Conservation (phyloP, 2,113 vertebrate species). For the Antigone vipio region DNA sequence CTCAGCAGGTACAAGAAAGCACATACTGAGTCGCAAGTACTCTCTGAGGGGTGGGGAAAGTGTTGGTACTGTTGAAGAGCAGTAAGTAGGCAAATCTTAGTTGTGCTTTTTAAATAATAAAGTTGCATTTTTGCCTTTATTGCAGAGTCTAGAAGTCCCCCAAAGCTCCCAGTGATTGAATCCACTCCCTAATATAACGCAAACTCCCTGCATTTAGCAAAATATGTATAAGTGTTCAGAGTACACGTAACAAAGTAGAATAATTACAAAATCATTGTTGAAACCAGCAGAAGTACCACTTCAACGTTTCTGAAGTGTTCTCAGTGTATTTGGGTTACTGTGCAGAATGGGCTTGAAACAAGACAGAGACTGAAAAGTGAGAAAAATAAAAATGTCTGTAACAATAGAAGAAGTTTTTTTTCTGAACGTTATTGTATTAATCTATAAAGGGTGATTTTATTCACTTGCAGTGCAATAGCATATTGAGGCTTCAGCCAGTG, state of each 20-base stretch:
- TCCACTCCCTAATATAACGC: not conserved
- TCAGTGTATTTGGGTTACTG: not conserved
- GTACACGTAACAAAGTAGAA: not conserved
- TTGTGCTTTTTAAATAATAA: not conserved
- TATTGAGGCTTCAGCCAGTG: not conserved
- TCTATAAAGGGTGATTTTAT: not conserved
- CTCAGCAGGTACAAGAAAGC: not conserved
- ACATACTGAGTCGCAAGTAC: not conserved
- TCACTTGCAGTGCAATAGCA: not conserved
- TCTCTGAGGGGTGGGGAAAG: fast-evolving
- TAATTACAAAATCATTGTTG: not conserved
- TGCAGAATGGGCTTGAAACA: not conserved
- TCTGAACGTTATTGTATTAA: not conserved
- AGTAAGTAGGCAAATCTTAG: not conserved
- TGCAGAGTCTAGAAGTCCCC: not conserved
- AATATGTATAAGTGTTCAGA: not conserved
- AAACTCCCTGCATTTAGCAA: not conserved
- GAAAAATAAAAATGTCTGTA: not conserved
- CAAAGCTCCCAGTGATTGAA: not conserved
- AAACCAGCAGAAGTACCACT: not conserved
- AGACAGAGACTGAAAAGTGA: not conserved
- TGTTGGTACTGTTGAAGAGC: not conserved
- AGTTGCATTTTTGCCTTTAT: not conserved
- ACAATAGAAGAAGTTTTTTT: not conserved
- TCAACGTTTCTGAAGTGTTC: not conserved